Conservation (phyloP, 2,888 invertebrate species). For the Tetragonula carbonaria region DNA sequence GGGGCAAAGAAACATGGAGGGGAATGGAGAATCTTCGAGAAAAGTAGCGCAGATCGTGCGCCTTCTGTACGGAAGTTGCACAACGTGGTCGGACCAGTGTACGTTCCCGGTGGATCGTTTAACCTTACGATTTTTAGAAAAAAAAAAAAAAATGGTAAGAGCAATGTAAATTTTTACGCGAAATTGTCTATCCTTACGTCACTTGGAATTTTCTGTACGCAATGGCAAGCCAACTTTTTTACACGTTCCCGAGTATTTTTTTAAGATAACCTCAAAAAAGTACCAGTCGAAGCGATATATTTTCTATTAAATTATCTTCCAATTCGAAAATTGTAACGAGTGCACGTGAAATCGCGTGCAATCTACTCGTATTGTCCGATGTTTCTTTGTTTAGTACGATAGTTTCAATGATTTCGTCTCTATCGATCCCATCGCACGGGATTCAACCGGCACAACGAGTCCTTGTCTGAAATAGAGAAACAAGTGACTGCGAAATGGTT, state of each 20-base stretch:
- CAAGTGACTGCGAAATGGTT: slow-evolving; percentile 17
- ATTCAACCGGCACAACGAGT: slow-evolving; percentile 15
- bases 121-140: background rate
- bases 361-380: background rate
- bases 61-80: slow-evolving; percentile 68
- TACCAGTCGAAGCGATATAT: background rate
- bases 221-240: background rate
- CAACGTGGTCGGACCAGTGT: slow-evolving; percentile 73
- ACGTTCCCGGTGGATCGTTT: slow-evolving; percentile 53
- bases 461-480: background rate
- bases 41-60: slow-evolving; percentile 38
- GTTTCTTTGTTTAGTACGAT: slow-evolving; percentile 7
- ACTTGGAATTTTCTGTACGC: background rate
- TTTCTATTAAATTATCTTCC: background rate
- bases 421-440: background rate
- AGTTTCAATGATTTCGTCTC: background rate
- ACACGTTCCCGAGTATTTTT: background rate
- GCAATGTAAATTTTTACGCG: background rate
- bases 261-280: slow-evolving; percentile 6
- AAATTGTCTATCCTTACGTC: background rate
- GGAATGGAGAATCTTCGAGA: slow-evolving; percentile 64
- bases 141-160: slow-evolving; percentile 65
- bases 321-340: background rate
- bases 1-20: slow-evolving; percentile 19
- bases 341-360: too few species aligned